Evolutionary conservation across 2,888 invertebrate genomes (phyloP).

Genomic region (Eumacrocentrus americanus): DNA sequence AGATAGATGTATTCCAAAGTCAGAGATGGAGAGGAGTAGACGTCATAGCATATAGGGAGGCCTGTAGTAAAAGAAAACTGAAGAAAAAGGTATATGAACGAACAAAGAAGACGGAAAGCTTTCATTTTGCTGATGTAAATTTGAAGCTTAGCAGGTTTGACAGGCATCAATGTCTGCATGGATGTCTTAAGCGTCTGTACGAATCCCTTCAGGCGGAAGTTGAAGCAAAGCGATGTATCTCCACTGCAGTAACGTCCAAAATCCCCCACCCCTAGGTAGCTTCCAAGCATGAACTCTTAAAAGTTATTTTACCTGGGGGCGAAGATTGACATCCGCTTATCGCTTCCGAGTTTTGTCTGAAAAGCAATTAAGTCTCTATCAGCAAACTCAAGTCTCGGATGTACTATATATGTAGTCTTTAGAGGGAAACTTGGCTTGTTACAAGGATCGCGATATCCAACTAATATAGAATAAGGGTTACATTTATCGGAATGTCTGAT

Average conservation of each 20-base stretch:
- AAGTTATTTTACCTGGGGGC: constrained; percentile 33
- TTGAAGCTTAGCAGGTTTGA: constrained; percentile 52
- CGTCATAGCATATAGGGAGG: constrained; percentile 1
- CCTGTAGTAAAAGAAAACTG: neutral
- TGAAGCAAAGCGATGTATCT: constrained; percentile 44
- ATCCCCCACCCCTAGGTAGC: neutral
- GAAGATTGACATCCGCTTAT: constrained; percentile 46
- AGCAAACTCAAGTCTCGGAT: constrained; percentile 13
- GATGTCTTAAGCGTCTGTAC: constrained; percentile 40
- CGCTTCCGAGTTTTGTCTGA: constrained; percentile 41
- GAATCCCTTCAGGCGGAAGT: constrained; percentile 47
- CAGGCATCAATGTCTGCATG: constrained; percentile 38
- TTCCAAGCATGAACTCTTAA: no score
- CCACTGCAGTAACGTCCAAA: no score
- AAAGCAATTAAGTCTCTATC: constrained; percentile 50
- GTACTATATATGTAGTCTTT: neutral
- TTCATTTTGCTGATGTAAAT: constrained; percentile 57
- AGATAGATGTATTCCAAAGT: constrained; percentile 27
- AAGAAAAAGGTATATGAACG: no score
- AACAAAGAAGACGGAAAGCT: constrained; percentile 37
- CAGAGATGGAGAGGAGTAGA: constrained; percentile 19
- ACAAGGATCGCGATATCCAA: neutral
- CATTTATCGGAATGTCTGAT: no score
- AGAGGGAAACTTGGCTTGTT: neutral
- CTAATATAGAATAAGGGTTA: no score